phyloP scores from a whole-genome alignment of 92 coral and sea anemone species.

The Paramuricea clavata region DNA sequence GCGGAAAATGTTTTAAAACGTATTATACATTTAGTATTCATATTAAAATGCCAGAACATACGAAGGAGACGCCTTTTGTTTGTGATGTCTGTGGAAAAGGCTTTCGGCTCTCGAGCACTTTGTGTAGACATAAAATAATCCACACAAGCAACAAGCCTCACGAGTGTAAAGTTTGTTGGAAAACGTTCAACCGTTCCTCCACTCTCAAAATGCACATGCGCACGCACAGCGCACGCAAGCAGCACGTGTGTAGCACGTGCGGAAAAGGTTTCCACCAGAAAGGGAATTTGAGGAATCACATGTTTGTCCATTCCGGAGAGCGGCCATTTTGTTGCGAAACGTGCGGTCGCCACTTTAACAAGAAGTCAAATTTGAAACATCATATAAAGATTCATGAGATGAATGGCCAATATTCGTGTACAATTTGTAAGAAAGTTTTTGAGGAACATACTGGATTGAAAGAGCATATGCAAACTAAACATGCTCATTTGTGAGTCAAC shows the following conservation, averaged over 20 bases:
- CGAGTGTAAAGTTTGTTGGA: constrained; percentile 83
- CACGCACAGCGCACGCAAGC: constrained; percentile 93
- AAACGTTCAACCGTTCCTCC: constrained; percentile 92
- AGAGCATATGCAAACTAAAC: constrained; percentile 79
- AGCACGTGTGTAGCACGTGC: constrained; percentile 90
- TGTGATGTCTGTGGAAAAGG: constrained; percentile 99
- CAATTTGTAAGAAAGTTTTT: constrained; percentile 81
- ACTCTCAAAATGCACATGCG: constrained; percentile 95
- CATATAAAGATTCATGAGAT: constrained; percentile 96
- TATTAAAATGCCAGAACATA: constrained; percentile 97
- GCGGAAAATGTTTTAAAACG: constrained; percentile 95
- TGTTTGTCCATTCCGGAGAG: constrained; percentile 98
- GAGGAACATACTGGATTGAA: constrained; percentile 79
- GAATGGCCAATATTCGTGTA: constrained; percentile 84
- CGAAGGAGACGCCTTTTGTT: constrained; percentile 93
- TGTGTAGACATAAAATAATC: constrained; percentile 96
- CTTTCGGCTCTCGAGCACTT: constrained; percentile 95
- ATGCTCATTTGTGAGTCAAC: constrained; percentile 35
- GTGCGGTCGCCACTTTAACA: constrained; percentile 95
- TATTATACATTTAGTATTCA: constrained; percentile 96
- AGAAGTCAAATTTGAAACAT: constrained; percentile 96
- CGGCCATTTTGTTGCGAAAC: constrained; percentile 90
- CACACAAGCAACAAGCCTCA: constrained; percentile 98
- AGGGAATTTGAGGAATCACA: constrained; percentile 94
- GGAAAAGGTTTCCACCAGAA: constrained; percentile 99